Base-by-base conservation (phyloP, 2,888 invertebrate genomes). In the Luperina nickerlii region DNA sequence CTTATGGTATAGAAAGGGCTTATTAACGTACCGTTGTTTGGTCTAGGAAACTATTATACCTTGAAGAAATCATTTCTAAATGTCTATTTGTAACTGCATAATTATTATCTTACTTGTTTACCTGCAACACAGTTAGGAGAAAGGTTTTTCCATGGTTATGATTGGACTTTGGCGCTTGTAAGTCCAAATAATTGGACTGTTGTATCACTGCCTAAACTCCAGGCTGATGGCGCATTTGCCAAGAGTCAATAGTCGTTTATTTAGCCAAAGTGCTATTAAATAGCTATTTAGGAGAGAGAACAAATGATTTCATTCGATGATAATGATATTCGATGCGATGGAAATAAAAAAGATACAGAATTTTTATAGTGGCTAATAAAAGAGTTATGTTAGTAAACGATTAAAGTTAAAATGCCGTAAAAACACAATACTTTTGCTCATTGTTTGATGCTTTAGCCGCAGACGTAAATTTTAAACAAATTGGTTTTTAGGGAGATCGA, bases 381-480 rank as follows among this genome's bases (percentile, higher is more conserved):
- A 92, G 88, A 90, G 93, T 94, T 94, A 95, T 94, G 92, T 92
- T 92, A 94, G 93, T 94, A 94, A 94, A 94, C 94, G 94, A 94
- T 95, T 93, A 93, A 95, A 94, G 92, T 94, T 94, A 92, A 95
- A 94, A 90, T 92, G 92, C 91, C 92, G 92, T 95, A 95, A 94
- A 90, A 94, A 94, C 92, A 92, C 93, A 94, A 95, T 94, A 93
- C 94, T 94, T 94, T 93, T 92, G 87, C 93, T 95, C 93, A 93
- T 95, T 95, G 95, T 94, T 95, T 94, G 94, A 94, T 95, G 93
- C 93, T 93, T 90, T 91, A 92, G 93, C 93, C 91, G 92, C 90
- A 91, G 89, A 95, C 95, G 94, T 96, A 95, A 96, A 96, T 91
- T 92, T 91, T 88, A 92, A 92, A 95, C 95, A 95, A 96, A 96